Evolutionary conservation across 1,140 invertebrate genomes (phyloP).

Genomic region (Drosophila fuyamai): DNA sequence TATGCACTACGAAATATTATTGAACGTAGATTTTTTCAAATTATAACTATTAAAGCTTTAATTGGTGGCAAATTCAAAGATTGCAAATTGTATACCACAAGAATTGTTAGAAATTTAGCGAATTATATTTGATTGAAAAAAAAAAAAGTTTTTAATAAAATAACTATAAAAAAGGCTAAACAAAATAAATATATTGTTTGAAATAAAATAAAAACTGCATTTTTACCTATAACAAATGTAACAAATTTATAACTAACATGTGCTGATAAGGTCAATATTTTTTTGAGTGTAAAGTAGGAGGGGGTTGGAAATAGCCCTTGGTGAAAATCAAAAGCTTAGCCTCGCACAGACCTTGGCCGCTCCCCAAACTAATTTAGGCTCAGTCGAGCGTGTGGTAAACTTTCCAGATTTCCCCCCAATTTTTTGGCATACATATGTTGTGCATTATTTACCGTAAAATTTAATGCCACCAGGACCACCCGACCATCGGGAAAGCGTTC

Average conservation of each 20-base stretch:
- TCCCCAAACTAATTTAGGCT: slow-evolving; percentile 71
- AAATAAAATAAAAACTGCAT: no score
- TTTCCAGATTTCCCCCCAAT: slow-evolving; percentile 52
- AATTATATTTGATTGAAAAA: no score
- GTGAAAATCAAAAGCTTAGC: slow-evolving; percentile 41
- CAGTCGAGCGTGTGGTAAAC: slow-evolving; percentile 71
- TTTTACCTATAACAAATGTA: no score
- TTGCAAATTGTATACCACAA: no score
- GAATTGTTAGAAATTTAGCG: no score
- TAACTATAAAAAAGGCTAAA: no score
- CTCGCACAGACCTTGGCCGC: slow-evolving; percentile 44
- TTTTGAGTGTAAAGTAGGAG: not conserved
- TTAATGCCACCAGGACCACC: slow-evolving; percentile 51
- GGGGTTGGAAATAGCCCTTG: not conserved
- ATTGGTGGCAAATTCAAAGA: no score
- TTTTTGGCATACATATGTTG: slow-evolving; percentile 66
- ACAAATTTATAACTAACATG: no score
- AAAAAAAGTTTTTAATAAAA: no score
- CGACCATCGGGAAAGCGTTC: slow-evolving; percentile 17
- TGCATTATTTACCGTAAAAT: slow-evolving; percentile 77
- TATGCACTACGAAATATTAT: slow-evolving; percentile 1
- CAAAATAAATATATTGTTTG: no score
- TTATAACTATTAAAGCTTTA: no score
- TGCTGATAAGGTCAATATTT: not conserved
- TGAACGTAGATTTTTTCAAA: no score